Conservation (phyloP, 2,113 vertebrate genomes). For the Bubo scandiacus region DNA sequence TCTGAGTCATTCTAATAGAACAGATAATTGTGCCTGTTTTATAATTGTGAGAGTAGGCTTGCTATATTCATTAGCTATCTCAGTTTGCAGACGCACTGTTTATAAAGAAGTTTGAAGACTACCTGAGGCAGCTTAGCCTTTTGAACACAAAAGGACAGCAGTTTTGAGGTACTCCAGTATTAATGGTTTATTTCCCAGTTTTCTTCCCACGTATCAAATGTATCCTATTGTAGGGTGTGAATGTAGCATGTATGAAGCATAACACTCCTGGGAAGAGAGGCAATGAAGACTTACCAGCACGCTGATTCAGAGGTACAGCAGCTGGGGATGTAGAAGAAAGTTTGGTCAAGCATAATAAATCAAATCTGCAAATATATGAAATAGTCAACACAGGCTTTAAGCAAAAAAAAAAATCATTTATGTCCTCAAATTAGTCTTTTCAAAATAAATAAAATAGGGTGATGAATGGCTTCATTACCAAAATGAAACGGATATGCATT, state of each 20-base stretch:
- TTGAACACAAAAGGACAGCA: background rate
- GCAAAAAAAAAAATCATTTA: background rate
- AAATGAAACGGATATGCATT: background rate
- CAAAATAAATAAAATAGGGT: background rate
- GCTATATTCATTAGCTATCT: slow-evolving; percentile 1
- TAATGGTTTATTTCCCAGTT: background rate
- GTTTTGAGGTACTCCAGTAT: background rate
- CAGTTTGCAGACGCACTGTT: background rate
- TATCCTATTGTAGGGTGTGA: background rate
- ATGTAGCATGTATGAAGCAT: background rate
- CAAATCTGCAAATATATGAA: background rate
- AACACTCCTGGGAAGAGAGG: background rate
- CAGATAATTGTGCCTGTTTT: background rate
- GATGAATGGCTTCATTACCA: background rate
- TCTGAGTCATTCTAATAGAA: slow-evolving; percentile 17
- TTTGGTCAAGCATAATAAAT: background rate
- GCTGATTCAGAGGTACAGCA: background rate
- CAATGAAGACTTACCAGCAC: background rate
- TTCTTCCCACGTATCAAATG: background rate
- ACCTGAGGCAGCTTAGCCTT: slow-evolving; percentile 18
- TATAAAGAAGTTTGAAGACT: background rate
- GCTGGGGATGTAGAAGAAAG: background rate
- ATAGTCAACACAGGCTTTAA: background rate
- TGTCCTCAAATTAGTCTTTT: background rate
- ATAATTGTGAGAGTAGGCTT: slow-evolving; percentile 3